Percentiles rank a stretch among this genome's conserved stretches.
Evolutionary conservation across 2,113 vertebrate species (phyloP).

Genomic region (Xiphophorus hellerii): DNA sequence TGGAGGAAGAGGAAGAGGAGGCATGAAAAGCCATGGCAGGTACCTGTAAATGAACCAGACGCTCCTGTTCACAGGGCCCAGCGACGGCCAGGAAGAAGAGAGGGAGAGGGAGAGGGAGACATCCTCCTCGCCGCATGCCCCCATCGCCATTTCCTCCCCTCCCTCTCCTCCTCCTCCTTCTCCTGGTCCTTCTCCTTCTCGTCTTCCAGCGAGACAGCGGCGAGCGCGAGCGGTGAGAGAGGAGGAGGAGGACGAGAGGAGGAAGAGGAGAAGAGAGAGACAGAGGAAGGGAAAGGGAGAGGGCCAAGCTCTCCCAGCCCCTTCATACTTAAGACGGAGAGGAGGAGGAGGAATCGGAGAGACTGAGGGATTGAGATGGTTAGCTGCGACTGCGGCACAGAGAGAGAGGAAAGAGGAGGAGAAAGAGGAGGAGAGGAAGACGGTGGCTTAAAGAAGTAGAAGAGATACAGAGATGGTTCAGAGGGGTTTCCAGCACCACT

Average conservation of each 20-base stretch:
- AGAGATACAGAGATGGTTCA: conserved; percentile 53
- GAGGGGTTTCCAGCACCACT: conserved; percentile 26
- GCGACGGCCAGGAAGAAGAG: conserved; percentile 91
- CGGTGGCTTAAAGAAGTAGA: conserved; percentile 68
- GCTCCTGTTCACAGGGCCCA: conserved; percentile 89
- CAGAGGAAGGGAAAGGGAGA: conserved; percentile 70
- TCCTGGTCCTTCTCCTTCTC: conserved; percentile 76
- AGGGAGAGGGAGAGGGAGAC: conserved; percentile 85
- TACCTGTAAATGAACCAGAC: conserved; percentile 97
- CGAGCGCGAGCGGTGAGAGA: conserved; percentile 73
- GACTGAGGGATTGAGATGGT: conserved; percentile 73
- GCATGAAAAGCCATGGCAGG: conserved; percentile 67
- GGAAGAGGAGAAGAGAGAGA: conserved; percentile 68
- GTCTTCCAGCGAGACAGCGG: conserved; percentile 82
- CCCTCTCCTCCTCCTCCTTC: conserved; percentile 78
- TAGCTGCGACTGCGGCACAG: conserved; percentile 78
- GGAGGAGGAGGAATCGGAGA: conserved; percentile 55
- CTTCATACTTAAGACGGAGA: conserved; percentile 86
- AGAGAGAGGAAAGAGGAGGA: conserved; percentile 59
- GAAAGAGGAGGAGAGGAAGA: conserved; percentile 64
- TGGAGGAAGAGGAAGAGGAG: conserved; percentile 41
- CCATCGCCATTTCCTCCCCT: conserved; percentile 83
- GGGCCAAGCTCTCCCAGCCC: conserved; percentile 82
- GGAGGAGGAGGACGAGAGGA: conserved; percentile 59
- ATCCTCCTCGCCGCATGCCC: conserved; percentile 83